phyloP scores from a whole-genome alignment of 1,140 invertebrate species.

The Pogonomyrmex californicus region DNA sequence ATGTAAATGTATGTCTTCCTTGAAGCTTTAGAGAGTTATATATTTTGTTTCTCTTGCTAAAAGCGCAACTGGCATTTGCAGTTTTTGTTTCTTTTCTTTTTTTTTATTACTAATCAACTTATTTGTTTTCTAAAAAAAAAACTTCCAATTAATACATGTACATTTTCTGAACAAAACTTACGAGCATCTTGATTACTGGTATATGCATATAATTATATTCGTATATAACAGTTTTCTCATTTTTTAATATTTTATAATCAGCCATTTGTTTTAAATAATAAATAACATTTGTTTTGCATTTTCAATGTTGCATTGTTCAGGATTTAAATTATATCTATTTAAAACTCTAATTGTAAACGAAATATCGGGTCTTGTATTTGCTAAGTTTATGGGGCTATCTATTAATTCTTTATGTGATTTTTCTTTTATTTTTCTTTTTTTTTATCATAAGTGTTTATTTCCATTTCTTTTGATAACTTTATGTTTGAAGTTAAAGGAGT shows the following conservation, averaged over 20 bases:
- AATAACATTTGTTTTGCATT: constrained; percentile 66
- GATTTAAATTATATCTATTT: constrained; percentile 21
- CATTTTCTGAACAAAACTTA: neutral
- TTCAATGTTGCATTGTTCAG: constrained; percentile 76
- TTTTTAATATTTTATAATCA: constrained; percentile 49
- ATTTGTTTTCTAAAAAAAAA: neutral
- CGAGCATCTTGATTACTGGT: constrained; percentile 2
- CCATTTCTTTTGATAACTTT: constrained; percentile 39
- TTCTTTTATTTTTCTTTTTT: constrained; percentile 27
- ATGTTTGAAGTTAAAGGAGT: constrained; percentile 72
- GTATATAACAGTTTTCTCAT: neutral
- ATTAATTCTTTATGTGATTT: constrained; percentile 81
- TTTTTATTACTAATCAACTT: no score
- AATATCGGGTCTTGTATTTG: constrained; percentile 83
- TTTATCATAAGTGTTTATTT: constrained; percentile 23
- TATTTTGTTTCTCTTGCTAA: neutral
- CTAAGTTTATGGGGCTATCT: constrained; percentile 83
- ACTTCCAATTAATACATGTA: constrained; percentile 52
- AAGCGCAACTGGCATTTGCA: neutral
- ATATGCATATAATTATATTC: constrained; percentile 32
- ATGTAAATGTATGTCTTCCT: neutral
- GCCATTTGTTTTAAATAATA: constrained; percentile 71
- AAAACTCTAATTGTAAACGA: neutral
- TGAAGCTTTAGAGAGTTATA: neutral
- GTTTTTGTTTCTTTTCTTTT: no score